Percentiles rank a stretch among this genome's conserved stretches.
phyloP scores from a whole-genome alignment of 2,797 vertebrate species.

The Rhinella marina region DNA sequence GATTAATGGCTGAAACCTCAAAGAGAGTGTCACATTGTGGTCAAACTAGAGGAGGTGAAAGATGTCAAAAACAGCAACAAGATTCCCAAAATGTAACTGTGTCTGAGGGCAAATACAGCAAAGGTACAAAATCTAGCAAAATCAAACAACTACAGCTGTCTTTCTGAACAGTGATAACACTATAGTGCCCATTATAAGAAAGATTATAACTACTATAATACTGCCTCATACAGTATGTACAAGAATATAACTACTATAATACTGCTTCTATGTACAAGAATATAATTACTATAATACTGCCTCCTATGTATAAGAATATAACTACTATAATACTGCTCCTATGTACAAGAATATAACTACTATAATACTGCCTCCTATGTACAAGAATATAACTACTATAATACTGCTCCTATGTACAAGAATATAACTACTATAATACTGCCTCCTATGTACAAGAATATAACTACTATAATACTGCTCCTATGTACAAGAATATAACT shows the following conservation, averaged over 20 bases:
- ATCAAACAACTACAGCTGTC: too few species aligned
- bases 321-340: background rate
- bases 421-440: constrained; percentile 4
- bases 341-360: background rate
- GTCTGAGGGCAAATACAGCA: background rate
- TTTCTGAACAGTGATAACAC: too few species aligned
- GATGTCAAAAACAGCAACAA: background rate
- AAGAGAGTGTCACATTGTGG: background rate
- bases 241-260: background rate
- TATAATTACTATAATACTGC: background rate
- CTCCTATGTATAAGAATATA: background rate
- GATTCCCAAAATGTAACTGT: background rate
- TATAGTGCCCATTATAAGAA: too few species aligned
- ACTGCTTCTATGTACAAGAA: background rate
- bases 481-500: too few species aligned
- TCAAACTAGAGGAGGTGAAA: background rate
- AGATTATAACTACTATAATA: background rate
- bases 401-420: background rate
- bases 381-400: background rate
- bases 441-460: background rate
- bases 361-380: background rate
- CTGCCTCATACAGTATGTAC: background rate
- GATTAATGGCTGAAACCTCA: background rate
- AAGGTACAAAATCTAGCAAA: too few species aligned
- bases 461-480: background rate